These are phyloP conservation scores for Onychostoma macrolepis DNA, from an alignment of 2,113 vertebrate species.

Conservation along the genomic window DNA sequence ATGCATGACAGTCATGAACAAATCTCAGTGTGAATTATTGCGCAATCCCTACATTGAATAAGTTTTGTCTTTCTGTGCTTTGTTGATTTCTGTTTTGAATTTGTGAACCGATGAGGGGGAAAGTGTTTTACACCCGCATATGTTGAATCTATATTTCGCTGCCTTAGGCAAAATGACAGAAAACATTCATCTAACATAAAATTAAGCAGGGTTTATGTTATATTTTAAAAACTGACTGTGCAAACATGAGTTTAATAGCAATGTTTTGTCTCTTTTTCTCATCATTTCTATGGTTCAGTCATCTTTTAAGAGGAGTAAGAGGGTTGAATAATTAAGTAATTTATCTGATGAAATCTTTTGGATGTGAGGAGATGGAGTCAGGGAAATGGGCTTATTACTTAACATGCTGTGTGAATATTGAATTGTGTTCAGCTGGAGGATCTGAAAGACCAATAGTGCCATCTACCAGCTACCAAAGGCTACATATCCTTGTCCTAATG, in stretches of 20 bases:
- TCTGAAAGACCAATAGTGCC: slow-evolving; percentile 71
- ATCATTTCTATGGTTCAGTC: neutral
- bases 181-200: neutral
- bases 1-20: neutral
- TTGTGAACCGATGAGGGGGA: neutral
- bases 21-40: neutral
- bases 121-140: slow-evolving; percentile 25
- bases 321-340: slow-evolving; percentile 8
- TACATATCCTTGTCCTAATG: neutral
- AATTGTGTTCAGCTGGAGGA: neutral
- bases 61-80: neutral
- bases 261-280: neutral
- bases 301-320: neutral
- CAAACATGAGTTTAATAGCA: neutral
- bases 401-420: neutral
- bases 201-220: slow-evolving; percentile 5
- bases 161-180: slow-evolving; percentile 10
- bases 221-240: neutral
- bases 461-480: slow-evolving; percentile 63
- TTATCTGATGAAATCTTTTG: neutral
- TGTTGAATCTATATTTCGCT: slow-evolving; percentile 36
- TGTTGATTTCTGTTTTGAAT: slow-evolving; percentile 2
- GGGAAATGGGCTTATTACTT: neutral
- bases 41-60: neutral
- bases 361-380: neutral